Percentiles rank a stretch among this genome's conserved stretches.
Conservation (phyloP, 2,888 invertebrate genomes). For the Rutpela maculata region DNA sequence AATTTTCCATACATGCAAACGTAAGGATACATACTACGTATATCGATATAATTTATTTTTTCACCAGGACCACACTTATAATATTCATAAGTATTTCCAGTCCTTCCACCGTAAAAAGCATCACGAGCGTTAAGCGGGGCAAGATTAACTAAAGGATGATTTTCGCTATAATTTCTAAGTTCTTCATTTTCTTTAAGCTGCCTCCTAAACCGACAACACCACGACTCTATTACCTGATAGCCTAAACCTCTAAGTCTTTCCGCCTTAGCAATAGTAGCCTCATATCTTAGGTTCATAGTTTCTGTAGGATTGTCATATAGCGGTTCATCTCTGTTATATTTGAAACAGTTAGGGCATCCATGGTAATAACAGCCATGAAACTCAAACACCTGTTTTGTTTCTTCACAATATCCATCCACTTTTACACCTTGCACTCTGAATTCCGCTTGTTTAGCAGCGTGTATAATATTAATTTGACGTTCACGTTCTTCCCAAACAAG, state of each 20-base stretch:
- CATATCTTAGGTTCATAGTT: background rate
- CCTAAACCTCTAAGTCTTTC: background rate
- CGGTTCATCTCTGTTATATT: background rate
- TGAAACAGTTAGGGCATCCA: conserved; percentile 33
- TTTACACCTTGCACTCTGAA: background rate
- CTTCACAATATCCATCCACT: conserved; percentile 49
- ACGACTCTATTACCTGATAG: background rate
- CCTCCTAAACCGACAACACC: conserved; percentile 3
- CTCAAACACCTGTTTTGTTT: conserved; percentile 50
- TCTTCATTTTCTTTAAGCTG: background rate
- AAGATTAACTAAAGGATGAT: conserved; percentile 31
- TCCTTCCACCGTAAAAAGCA: conserved; percentile 51
- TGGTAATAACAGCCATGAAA: conserved; percentile 54
- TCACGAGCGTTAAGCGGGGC: conserved; percentile 49
- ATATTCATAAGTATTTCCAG: conserved; percentile 35
- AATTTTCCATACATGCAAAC: conserved; percentile 61
- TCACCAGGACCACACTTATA: no score
- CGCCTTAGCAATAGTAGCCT: conserved; percentile 27
- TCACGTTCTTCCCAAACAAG: background rate
- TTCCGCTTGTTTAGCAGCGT: background rate
- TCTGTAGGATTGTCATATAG: background rate
- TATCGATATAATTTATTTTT: conserved; percentile 58
- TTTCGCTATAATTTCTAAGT: background rate
- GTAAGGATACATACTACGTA: conserved; percentile 60
- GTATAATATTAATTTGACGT: background rate